A percentile compares a stretch with the other conserved stretches of the same genome.
phyloP scores from a whole-genome alignment of 2,113 vertebrate species.

The Malurus cyaneus region DNA sequence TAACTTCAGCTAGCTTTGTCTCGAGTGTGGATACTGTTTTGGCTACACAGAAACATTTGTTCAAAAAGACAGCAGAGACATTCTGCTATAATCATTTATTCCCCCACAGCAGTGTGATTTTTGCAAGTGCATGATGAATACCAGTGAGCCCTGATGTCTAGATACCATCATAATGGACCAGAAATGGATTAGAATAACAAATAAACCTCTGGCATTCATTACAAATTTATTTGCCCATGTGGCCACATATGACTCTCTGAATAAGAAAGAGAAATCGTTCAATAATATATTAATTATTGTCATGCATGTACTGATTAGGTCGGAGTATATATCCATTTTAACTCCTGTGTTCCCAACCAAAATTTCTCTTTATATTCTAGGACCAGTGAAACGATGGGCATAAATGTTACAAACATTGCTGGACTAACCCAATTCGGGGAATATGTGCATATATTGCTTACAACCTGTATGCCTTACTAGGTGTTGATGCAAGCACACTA shows the following conservation, averaged over 20 bases:
- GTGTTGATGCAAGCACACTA: not conserved
- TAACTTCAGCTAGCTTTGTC: not conserved
- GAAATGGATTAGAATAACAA: not conserved
- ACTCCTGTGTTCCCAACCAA: not conserved
- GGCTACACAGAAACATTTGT: not conserved
- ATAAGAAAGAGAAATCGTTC: not conserved
- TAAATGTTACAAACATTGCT: not conserved
- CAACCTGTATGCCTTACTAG: fast-evolving
- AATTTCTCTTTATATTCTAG: not conserved
- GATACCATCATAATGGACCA: not conserved
- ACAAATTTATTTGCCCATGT: not conserved
- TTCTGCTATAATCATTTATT: not conserved
- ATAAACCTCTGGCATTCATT: not conserved
- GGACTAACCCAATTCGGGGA: not conserved
- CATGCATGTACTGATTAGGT: not conserved
- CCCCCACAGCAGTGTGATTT: not conserved
- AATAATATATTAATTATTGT: not conserved
- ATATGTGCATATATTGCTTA: not conserved
- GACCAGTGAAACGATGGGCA: not conserved
- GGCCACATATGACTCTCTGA: not conserved
- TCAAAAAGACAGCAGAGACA: not conserved
- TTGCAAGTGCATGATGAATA: not conserved
- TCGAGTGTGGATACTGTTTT: not conserved
- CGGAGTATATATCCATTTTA: not conserved
- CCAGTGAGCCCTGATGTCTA: not conserved